phyloP scores from a whole-genome alignment of 2,888 invertebrate genomes.

The Dicycla oo region DNA sequence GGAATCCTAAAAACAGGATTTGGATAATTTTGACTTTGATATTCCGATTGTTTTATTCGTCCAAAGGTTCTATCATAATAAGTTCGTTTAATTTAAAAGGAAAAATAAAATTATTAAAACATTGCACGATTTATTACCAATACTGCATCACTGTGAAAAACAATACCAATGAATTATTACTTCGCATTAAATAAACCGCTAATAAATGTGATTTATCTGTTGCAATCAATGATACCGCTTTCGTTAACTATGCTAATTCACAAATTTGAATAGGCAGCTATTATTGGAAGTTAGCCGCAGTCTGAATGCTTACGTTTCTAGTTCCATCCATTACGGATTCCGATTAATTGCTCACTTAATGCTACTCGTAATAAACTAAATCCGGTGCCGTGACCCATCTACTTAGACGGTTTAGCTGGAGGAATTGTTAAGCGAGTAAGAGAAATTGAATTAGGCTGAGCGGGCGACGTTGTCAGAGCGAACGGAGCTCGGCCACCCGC shows the following conservation, averaged over 20 bases:
- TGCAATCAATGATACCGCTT: slow-evolving; percentile 65
- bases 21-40: not conserved
- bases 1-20: not conserved
- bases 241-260: slow-evolving; percentile 72
- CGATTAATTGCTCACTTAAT: slow-evolving; percentile 84
- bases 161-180: slow-evolving; percentile 31
- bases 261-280: slow-evolving; percentile 74
- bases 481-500: slow-evolving; percentile 40
- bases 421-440: slow-evolving; percentile 82
- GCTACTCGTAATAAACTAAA: slow-evolving; percentile 84
- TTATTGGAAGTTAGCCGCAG: slow-evolving; percentile 77
- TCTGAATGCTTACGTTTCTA: slow-evolving; percentile 78
- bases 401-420: slow-evolving; percentile 81
- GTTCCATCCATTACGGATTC: slow-evolving; percentile 77
- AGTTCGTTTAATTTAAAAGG: not conserved
- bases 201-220: slow-evolving; percentile 54
- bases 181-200: slow-evolving; percentile 39
- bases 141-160: slow-evolving; percentile 14
- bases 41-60: not conserved
- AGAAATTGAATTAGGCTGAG: slow-evolving; percentile 83
- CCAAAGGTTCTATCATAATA: not conserved
- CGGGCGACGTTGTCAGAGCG: slow-evolving; percentile 69
- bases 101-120: slow-evolving; percentile 2
- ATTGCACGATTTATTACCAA: slow-evolving; percentile 2
- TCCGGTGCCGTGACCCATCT: slow-evolving; percentile 81